phyloP scores from a whole-genome alignment of 2,797 vertebrate species.

The Pipistrellus kuhlii region DNA sequence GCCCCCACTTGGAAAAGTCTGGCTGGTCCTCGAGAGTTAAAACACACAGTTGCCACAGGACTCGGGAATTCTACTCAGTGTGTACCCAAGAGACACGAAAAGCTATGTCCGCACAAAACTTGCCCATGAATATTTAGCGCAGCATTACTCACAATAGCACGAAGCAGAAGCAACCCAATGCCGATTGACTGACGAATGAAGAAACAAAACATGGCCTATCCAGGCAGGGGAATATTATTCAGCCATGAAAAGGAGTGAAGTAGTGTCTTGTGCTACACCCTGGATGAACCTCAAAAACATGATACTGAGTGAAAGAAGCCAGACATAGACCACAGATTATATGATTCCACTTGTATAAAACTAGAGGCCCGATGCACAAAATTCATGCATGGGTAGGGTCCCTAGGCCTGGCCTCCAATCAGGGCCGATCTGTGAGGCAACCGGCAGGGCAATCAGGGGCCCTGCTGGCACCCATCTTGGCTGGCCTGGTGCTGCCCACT shows the following conservation, averaged over 20 bases:
- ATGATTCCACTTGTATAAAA: fast-evolving
- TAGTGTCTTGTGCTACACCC: fast-evolving
- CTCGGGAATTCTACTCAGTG: too few species aligned
- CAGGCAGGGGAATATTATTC: fast-evolving
- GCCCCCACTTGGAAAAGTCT: background rate
- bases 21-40: background rate
- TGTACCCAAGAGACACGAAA: background rate
- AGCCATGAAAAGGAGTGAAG: background rate
- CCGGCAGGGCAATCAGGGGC: too few species aligned
- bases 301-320: background rate
- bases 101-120: background rate
- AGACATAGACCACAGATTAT: fast-evolving
- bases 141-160: background rate
- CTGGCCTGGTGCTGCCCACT: too few species aligned
- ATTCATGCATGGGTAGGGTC: too few species aligned
- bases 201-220: fast-evolving
- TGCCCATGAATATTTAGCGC: fast-evolving
- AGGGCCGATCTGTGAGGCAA: fast-evolving
- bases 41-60: fast-evolving
- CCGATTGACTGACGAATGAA: fast-evolving
- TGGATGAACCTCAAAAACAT: background rate
- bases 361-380: too few species aligned
- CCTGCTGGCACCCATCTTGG: too few species aligned
- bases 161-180: too few species aligned
- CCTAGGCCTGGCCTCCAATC: too few species aligned